phyloP scores from a whole-genome alignment of 2,113 vertebrate species.

The Chamaetylas fuelleborni region DNA sequence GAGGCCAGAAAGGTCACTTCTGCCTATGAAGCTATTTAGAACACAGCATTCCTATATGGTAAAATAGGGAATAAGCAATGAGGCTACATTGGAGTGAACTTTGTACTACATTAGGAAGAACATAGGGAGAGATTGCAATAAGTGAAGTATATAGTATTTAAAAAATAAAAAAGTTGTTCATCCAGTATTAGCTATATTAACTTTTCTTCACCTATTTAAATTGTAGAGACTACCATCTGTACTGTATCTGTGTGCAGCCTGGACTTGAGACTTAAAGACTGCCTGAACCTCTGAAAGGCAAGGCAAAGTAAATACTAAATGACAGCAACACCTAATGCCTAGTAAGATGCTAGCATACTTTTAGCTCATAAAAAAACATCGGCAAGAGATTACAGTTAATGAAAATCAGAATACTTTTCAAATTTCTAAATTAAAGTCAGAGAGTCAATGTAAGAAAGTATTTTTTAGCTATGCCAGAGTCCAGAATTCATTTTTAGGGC shows the following conservation, averaged over 20 bases:
- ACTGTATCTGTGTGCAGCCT: background rate
- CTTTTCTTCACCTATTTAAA: background rate
- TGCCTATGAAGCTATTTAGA: background rate
- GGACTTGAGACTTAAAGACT: background rate
- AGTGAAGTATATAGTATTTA: background rate
- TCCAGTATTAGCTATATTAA: background rate
- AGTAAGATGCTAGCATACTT: background rate
- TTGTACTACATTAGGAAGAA: background rate
- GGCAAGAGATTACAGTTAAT: background rate
- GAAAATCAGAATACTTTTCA: background rate
- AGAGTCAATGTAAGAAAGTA: background rate
- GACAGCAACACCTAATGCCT: background rate
- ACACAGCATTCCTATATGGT: background rate
- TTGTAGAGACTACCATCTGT: background rate
- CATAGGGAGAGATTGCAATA: rapidly evolving
- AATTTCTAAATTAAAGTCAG: background rate
- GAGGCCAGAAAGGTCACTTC: background rate
- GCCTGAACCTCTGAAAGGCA: background rate
- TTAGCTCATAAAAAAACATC: background rate
- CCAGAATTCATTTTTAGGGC: background rate
- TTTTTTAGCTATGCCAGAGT: background rate
- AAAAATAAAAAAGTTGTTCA: background rate
- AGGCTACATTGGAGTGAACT: background rate
- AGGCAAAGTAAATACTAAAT: background rate
- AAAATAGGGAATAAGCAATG: background rate